A percentile compares a stretch with the other conserved stretches of the same genome.
Evolutionary conservation across 2,888 invertebrate species (phyloP).

Genomic region (Rotaria socialis): DNA sequence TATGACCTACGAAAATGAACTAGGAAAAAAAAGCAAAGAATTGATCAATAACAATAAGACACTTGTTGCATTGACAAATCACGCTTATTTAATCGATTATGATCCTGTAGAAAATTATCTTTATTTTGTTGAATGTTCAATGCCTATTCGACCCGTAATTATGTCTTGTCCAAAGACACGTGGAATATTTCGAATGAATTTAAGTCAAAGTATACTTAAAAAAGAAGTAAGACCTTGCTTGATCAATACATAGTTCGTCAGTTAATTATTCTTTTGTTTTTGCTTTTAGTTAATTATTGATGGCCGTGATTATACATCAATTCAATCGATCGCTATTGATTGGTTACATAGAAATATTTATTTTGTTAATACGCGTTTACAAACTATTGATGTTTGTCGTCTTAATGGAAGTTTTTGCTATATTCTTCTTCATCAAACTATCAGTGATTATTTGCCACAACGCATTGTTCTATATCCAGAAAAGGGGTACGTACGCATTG

Average conservation of each 20-base stretch:
- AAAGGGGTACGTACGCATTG: constrained; percentile 15
- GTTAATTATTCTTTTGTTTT: not conserved
- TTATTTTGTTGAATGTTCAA: not conserved
- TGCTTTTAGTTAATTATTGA: not conserved
- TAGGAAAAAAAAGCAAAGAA: not conserved
- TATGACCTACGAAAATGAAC: not conserved
- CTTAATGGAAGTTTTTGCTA: constrained; percentile 1
- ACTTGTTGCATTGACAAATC: not conserved
- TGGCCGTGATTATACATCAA: constrained; percentile 28
- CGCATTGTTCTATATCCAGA: constrained; percentile 32
- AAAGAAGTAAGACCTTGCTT: not conserved
- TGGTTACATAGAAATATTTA: constrained; percentile 29
- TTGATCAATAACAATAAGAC: not conserved
- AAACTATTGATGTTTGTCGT: constrained; percentile 26
- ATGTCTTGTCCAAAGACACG: not conserved
- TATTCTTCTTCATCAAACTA: constrained; percentile 18
- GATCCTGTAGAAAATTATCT: not conserved
- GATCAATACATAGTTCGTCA: too few species aligned
- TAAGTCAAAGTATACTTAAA: not conserved
- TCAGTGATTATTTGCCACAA: constrained; percentile 32
- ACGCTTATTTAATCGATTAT: not conserved
- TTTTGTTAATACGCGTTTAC: constrained; percentile 28
- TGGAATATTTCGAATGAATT: not conserved
- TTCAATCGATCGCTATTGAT: constrained; percentile 12
- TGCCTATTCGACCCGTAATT: not conserved